Percentiles rank a stretch among this genome's conserved stretches.
phyloP scores from a whole-genome alignment of 2,888 invertebrate species.

The Salticus scenicus region DNA sequence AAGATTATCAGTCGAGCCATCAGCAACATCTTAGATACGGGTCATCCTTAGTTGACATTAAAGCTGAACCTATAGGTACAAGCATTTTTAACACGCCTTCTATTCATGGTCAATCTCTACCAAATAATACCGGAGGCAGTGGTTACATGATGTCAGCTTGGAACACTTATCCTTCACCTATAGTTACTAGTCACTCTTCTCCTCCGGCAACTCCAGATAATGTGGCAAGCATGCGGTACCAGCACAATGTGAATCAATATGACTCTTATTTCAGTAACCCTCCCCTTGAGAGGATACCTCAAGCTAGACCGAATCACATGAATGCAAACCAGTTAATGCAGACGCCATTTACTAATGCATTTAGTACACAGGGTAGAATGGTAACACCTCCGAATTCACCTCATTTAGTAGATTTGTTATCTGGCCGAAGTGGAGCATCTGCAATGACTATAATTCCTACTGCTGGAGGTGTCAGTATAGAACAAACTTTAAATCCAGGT shows the following conservation, averaged over 20 bases:
- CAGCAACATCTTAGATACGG: slow-evolving; percentile 51
- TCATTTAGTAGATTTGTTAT: slow-evolving; percentile 85
- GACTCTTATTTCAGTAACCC: slow-evolving; percentile 49
- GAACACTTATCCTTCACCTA: slow-evolving; percentile 59
- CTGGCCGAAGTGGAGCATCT: slow-evolving; percentile 80
- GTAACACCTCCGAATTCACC: slow-evolving; percentile 67
- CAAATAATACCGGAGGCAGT: slow-evolving; percentile 33
- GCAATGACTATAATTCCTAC: slow-evolving; percentile 57
- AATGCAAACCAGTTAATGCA: slow-evolving; percentile 54
- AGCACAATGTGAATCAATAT: slow-evolving; percentile 50
- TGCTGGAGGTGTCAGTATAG: slow-evolving; percentile 31
- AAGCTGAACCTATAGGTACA: slow-evolving; percentile 37
- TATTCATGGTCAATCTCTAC: slow-evolving; percentile 33
- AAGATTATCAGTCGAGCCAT: slow-evolving; percentile 49
- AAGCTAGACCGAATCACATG: slow-evolving; percentile 36
- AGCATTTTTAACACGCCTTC: slow-evolving; percentile 27
- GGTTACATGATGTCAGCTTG: slow-evolving; percentile 51
- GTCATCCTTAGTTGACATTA: slow-evolving; percentile 53
- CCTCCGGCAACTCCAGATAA: slow-evolving; percentile 66
- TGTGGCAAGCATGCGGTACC: slow-evolving; percentile 42
- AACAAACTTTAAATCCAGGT: slow-evolving; percentile 42
- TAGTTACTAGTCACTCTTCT: slow-evolving; percentile 64
- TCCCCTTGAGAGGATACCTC: slow-evolving; percentile 40
- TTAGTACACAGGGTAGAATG: slow-evolving; percentile 55
- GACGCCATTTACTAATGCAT: slow-evolving; percentile 37